Conservation (phyloP, 2,797 vertebrate genomes). For the Gastrophryne carolinensis region DNA sequence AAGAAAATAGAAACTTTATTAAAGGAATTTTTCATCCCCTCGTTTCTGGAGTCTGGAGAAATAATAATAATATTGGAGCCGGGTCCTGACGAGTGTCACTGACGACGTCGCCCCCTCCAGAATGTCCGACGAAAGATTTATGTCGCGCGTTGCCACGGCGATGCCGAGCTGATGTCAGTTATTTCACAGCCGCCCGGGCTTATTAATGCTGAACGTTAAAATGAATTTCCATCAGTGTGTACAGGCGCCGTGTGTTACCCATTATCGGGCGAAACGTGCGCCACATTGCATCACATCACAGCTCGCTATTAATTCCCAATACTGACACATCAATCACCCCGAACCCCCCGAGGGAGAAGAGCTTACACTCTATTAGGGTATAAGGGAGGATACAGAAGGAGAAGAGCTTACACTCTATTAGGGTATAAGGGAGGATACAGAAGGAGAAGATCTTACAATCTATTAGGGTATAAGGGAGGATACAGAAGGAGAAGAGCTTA, state of each 20-base stretch:
- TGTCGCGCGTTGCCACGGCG: background rate
- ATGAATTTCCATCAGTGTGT: background rate
- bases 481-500: no score
- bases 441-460: no score
- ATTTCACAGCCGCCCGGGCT: background rate
- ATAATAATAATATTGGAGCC: background rate
- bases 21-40: background rate
- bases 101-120: background rate
- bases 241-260: background rate
- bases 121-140: background rate
- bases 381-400: no score
- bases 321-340: no score
- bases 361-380: no score
- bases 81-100: background rate
- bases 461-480: no score
- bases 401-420: no score
- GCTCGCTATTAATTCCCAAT: background rate
- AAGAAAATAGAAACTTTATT: constrained; percentile 19
- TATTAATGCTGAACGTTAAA: background rate
- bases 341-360: no score
- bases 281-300: background rate
- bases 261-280: background rate
- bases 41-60: background rate
- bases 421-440: no score
- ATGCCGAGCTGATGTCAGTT: background rate